These are phyloP conservation scores for Myotis planiceps DNA, from an alignment of 2,797 vertebrate genomes.

Conservation along the genomic window DNA sequence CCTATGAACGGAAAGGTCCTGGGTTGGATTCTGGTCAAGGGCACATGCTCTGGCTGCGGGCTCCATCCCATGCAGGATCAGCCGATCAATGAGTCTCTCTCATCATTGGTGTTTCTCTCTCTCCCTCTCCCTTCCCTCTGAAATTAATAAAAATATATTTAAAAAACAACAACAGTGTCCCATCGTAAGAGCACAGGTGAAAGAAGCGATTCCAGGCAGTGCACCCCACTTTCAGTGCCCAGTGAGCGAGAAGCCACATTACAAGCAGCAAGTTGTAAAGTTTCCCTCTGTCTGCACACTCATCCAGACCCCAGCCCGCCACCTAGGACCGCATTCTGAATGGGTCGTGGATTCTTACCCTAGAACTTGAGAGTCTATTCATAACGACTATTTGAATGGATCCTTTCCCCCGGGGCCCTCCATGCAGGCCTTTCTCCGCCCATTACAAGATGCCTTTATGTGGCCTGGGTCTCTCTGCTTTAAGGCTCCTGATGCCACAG, in stretches of 20 bases:
- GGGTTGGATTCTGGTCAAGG: too few species aligned
- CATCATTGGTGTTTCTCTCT: too few species aligned
- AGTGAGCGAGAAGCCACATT: neutral
- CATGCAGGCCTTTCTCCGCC: neutral
- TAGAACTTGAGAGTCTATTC: neutral
- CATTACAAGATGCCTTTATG: neutral
- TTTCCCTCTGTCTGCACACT: neutral
- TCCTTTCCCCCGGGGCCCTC: neutral
- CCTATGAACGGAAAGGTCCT: too few species aligned
- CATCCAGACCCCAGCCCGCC: neutral
- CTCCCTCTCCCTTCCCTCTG: too few species aligned
- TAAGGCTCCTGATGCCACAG: neutral
- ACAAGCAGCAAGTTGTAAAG: neutral
- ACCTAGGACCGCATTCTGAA: neutral
- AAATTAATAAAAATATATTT: too few species aligned
- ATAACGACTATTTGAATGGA: neutral
- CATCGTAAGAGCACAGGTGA: neutral
- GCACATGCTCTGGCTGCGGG: too few species aligned
- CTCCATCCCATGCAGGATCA: too few species aligned
- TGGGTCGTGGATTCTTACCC: neutral
- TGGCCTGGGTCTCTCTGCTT: neutral
- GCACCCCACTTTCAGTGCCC: neutral
- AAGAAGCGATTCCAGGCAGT: neutral
- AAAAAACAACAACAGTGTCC: neutral
- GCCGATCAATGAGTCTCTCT: too few species aligned